These are phyloP conservation scores for Azorinus chamasolen DNA, from an alignment of 2,888 invertebrate genomes.

Conservation along the genomic window DNA sequence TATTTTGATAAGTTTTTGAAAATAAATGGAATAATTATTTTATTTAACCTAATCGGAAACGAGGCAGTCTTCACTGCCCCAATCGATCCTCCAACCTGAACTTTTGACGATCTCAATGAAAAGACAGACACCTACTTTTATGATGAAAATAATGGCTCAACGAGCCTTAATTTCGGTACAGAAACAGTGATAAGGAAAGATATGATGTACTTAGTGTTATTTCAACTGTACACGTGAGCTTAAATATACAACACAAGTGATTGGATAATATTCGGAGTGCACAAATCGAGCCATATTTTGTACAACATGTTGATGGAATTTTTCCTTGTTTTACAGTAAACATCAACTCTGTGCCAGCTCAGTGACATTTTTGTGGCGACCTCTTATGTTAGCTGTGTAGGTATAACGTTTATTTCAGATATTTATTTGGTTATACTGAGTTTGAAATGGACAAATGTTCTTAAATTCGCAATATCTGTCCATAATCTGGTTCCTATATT, in stretches of 20 bases:
- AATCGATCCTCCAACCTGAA: slow-evolving; percentile 66
- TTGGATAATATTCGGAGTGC: not conserved
- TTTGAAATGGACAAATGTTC: too few species aligned
- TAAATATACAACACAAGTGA: not conserved
- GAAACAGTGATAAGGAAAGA: slow-evolving; percentile 32
- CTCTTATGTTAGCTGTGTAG: too few species aligned
- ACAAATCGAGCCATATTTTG: slow-evolving; percentile 49
- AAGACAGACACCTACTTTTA: slow-evolving; percentile 70
- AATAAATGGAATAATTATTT: too few species aligned
- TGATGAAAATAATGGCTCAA: slow-evolving; percentile 80
- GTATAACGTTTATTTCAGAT: too few species aligned
- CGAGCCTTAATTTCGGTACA: slow-evolving; percentile 80
- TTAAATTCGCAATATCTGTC: too few species aligned
- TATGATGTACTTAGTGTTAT: not conserved
- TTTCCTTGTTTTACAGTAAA: not conserved
- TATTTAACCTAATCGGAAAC: slow-evolving; percentile 27
- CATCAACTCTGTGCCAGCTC: too few species aligned
- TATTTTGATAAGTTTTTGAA: too few species aligned
- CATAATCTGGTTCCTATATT: too few species aligned
- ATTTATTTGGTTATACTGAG: too few species aligned
- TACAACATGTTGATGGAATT: slow-evolving; percentile 38
- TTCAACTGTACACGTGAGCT: not conserved
- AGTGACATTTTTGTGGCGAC: too few species aligned
- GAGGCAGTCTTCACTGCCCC: slow-evolving; percentile 28
- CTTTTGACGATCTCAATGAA: slow-evolving; percentile 79